Evolutionary conservation across 1,140 invertebrate species (phyloP), one percentile per base, ranked within the genome.

Genomic region (Leucophenga varia): DNA sequence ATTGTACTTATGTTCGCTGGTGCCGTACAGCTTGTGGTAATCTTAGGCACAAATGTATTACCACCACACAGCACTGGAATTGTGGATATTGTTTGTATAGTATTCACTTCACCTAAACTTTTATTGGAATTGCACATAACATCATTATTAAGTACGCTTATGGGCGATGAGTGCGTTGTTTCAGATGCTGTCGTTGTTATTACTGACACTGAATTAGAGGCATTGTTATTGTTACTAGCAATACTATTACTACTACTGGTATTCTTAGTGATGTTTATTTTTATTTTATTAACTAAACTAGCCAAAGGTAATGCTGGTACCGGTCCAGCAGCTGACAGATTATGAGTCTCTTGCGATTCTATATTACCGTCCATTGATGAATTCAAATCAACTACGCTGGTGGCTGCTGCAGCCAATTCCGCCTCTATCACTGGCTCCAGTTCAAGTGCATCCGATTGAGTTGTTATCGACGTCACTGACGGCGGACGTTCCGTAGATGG

Each of bases 191-290:
- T 40, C 34, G 44, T 31, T 21, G 43, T 30, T 31, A 32, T 14
- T 16, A 14, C 14, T 14, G 47, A 34, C n/a, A 8, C 7, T 5
- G 13, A 4, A 25, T 21, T 44, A 55, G 65, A 59, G 57, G 63
- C 61, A 61, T 59, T 68, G 65, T 64, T 72, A 65, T 61, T 73
- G 70, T 70, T 72, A 70, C 43, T 44, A 45, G n/a, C 49, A 49
- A 9, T 42, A 54, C 41, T 49, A 49, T 32, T 46, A 25, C 22
- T 25, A 25, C 59, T 58, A 77, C 77, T 51, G 78, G 84, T 64
- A 13, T 84, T 78, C 72, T 88, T 87, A 49, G 83, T 84, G 52
- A 90, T 90, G 77, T 90, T 92, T 65, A 92, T 89, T 61, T 88
- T 87, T 49, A 92, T 91, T 61, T 82, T 84, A 45, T 81, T 81